These are phyloP conservation scores for Onychostoma macrolepis DNA, from an alignment of 2,113 vertebrate genomes.

Conservation along the genomic window DNA sequence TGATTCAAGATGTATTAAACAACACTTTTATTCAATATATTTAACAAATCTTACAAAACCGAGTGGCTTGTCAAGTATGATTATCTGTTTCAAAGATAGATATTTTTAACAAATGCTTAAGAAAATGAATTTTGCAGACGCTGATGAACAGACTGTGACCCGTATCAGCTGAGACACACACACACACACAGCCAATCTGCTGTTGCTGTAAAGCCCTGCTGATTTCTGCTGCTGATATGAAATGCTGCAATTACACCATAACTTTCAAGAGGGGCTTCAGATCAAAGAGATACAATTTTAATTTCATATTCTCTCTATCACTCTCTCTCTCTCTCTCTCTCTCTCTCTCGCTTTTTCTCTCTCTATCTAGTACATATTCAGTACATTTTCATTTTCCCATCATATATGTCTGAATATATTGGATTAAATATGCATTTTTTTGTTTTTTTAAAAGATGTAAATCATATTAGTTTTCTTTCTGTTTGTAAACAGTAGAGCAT, in stretches of 20 bases:
- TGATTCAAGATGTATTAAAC: not conserved
- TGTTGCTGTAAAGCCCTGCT: not conserved
- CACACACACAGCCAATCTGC: conserved; percentile 8
- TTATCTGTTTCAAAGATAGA: not conserved
- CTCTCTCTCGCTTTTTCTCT: not conserved
- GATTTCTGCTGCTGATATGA: conserved; percentile 20
- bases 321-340: not conserved
- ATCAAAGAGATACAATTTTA: conserved; percentile 11
- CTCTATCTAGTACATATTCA: not conserved
- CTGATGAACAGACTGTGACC: conserved; percentile 3
- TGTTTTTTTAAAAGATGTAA: not conserved
- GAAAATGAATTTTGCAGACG: not conserved
- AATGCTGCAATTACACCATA: conserved; percentile 16
- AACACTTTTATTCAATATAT: not conserved
- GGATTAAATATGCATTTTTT: not conserved
- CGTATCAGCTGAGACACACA: not conserved
- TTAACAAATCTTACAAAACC: not conserved
- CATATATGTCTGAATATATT: not conserved
- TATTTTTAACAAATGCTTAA: not conserved
- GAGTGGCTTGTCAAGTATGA: not conserved
- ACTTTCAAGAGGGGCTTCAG: not conserved
- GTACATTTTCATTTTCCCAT: not conserved
- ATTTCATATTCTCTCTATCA: not conserved
- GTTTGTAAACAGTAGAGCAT: not conserved
- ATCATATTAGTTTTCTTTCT: not conserved